A percentile compares a stretch with the other conserved stretches of the same genome.
These are phyloP conservation scores for Cataglyphis albicans DNA, from an alignment of 2,888 invertebrate species.

Conservation along the genomic window DNA sequence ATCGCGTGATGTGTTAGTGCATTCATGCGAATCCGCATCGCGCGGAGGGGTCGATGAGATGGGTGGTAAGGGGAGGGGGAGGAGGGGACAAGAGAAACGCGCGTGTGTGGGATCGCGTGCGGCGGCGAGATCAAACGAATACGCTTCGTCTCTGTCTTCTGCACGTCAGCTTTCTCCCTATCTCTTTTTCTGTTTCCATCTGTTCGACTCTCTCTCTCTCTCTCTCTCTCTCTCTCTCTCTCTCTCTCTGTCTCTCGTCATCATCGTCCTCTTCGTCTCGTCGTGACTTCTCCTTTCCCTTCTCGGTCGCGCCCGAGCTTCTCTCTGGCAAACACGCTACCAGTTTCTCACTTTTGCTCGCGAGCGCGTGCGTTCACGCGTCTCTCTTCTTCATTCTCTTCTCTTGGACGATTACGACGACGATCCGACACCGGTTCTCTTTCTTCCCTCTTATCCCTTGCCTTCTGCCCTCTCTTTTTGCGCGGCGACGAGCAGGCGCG, in stretches of 20 bases:
- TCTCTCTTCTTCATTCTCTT: constrained; percentile 19
- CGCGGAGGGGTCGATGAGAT: constrained; percentile 1
- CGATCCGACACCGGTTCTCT: constrained; percentile 56
- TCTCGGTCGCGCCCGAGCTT: constrained; percentile 42
- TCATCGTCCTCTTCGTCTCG: constrained; percentile 28
- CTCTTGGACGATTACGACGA: constrained; percentile 24
- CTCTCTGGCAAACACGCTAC: constrained; percentile 52
- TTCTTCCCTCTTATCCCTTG: constrained; percentile 41
- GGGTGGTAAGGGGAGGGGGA: neutral
- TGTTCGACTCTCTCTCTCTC: constrained; percentile 15
- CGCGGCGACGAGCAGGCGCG: constrained; percentile 37
- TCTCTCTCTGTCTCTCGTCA: neutral
- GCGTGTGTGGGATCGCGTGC: constrained; percentile 83
- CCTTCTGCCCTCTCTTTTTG: constrained; percentile 47
- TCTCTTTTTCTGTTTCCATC: constrained; percentile 38
- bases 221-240: constrained; percentile 12
- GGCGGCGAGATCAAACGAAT: constrained; percentile 84
- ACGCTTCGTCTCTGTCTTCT: constrained; percentile 67
- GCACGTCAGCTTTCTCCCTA: constrained; percentile 65
- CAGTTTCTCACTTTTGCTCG: constrained; percentile 71
- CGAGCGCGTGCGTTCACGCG: constrained; percentile 56
- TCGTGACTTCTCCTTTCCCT: constrained; percentile 29
- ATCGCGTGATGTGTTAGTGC: constrained; percentile 76
- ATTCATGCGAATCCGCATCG: constrained; percentile 78
- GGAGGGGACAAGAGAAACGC: constrained; percentile 67